These are phyloP conservation scores for Eciton burchellii DNA, from an alignment of 1,140 invertebrate species.

Conservation along the genomic window DNA sequence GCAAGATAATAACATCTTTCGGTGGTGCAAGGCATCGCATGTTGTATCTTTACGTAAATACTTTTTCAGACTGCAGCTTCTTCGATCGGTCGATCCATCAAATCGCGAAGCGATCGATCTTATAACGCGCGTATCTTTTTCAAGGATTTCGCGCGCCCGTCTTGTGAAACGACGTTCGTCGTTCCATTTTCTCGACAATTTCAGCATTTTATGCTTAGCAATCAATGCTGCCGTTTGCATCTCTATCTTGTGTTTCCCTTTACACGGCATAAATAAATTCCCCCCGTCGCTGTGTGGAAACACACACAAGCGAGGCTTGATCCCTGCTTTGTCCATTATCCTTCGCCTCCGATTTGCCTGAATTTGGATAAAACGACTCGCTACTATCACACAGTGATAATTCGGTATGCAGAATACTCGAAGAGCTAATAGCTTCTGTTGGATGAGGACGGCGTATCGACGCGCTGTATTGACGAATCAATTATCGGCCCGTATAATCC, in stretches of 20 bases:
- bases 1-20: not conserved
- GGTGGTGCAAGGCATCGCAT: not conserved
- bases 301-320: too few species aligned
- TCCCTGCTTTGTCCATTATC: too few species aligned
- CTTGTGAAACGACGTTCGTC: not conserved
- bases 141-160: not conserved
- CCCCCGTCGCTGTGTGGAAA: too few species aligned
- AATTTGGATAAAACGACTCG: too few species aligned
- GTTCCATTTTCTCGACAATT: not conserved
- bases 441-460: not conserved
- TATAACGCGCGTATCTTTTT: not conserved
- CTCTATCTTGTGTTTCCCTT: too few species aligned
- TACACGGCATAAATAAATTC: too few species aligned
- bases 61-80: not conserved
- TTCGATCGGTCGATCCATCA: too few species aligned
- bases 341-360: too few species aligned
- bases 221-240: too few species aligned
- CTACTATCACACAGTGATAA: too few species aligned
- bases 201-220: too few species aligned
- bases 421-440: not conserved
- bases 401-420: not conserved
- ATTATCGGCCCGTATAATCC: constrained; percentile 19
- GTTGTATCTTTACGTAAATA: not conserved
- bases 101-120: too few species aligned
- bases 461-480: constrained; percentile 10